Evolutionary conservation across 2,888 invertebrate genomes (phyloP), one percentile per base, ranked within the genome.

Genomic region (Sarcophaga variegata): DNA sequence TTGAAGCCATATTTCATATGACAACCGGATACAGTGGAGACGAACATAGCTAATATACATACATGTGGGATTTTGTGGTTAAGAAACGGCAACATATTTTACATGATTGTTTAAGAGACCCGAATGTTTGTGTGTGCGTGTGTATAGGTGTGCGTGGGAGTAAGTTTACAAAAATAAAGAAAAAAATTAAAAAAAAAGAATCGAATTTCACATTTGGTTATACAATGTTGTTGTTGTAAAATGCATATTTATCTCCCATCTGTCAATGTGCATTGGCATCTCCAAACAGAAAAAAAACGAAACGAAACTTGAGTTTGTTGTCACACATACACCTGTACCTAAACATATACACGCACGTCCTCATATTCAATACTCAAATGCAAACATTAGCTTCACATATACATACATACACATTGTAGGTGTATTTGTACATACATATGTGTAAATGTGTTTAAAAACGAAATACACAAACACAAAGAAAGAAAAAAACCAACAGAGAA

Each of bases 191-290:
- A 22, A 59, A 60, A 27, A 20, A 22, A 12, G 17, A 54, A 14
- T 14, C 17, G 17, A 14, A 54, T 54, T 12, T 54, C 17, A 17
- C 17, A 54, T 17, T 14, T 17, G 12, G 17, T 14, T 54, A 54
- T 54, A 54, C 17, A 54, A 54, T 49, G 69, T 67, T 71, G 63
- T 83, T 63, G 66, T 69, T 62, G 60, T 62, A 47, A 81, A 54
- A 74, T 69, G 27, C 60, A 71, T 83, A 81, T 86, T 86, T 86
- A 81, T 86, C 76, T 74, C 76, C 63, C 83, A 86, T 77, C 80
- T 83, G 83, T 86, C 83, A 86, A 86, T 83, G 80, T 77, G 80
- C 67, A 77, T 74, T 86, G 83, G 64, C 80, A 74, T 79, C 77
- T 78, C 69, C 77, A 49, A 66, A 80, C 75, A 69, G 74, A 79